These are phyloP conservation scores for Erythrolamprus reginae DNA, from an alignment of 2,113 vertebrate species.

Conservation along the genomic window DNA sequence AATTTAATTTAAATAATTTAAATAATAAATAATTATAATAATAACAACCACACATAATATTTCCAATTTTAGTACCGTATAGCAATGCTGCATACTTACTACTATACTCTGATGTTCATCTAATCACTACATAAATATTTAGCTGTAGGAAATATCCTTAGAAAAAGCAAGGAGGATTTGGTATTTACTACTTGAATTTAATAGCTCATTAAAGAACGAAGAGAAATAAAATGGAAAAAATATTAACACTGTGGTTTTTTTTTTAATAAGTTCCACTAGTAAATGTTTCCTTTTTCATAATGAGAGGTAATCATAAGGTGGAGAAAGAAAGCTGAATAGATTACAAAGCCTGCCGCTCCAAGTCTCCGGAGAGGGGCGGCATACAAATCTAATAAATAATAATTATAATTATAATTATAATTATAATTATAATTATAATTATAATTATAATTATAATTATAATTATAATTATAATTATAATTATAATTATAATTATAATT, in stretches of 20 bases:
- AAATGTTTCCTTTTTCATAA: background rate
- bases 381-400: too few species aligned
- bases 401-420: too few species aligned
- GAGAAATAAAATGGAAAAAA: background rate
- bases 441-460: too few species aligned
- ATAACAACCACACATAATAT: background rate
- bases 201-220: slow-evolving; percentile 9
- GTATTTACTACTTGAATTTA: background rate
- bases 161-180: background rate
- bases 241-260: background rate
- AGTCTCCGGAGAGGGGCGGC: too few species aligned
- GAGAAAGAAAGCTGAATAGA: background rate
- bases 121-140: slow-evolving; percentile 2
- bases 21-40: too few species aligned
- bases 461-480: too few species aligned
- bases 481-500: too few species aligned
- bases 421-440: too few species aligned
- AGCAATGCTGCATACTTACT: background rate
- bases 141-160: background rate
- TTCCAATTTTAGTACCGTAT: background rate
- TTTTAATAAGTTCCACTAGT: background rate
- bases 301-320: background rate
- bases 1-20: too few species aligned
- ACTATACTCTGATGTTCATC: slow-evolving; percentile 14
- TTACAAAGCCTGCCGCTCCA: too few species aligned